Conservation (phyloP, 2,888 invertebrate genomes). For the Chromoteleia sp. region DNA sequence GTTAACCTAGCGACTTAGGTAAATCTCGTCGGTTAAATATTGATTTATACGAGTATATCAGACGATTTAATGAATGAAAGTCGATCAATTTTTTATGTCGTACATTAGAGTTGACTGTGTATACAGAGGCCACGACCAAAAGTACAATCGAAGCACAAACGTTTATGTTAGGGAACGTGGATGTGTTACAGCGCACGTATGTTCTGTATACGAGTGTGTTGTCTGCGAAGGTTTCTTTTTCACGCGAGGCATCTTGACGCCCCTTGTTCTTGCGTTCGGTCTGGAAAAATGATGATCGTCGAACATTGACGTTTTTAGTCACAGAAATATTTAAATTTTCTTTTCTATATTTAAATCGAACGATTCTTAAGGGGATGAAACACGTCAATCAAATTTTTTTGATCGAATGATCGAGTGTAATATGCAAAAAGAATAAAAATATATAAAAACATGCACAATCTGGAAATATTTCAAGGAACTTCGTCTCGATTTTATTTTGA, state of each 20-base stretch:
- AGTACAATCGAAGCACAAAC: background rate
- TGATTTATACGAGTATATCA: slow-evolving; percentile 1
- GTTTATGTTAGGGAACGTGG: background rate
- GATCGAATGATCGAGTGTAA: too few relatives aligned
- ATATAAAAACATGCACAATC: too few relatives aligned
- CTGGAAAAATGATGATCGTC: slow-evolving; percentile 9
- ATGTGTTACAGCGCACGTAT: background rate
- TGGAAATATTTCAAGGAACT: too few relatives aligned
- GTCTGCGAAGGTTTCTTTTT: slow-evolving; percentile 3
- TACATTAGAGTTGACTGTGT: slow-evolving; percentile 3
- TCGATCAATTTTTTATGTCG: slow-evolving; percentile 5
- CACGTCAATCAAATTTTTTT: too few relatives aligned
- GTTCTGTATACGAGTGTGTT: background rate
- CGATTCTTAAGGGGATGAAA: background rate
- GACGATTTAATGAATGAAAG: slow-evolving; percentile 4
- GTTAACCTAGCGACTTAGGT: too few relatives aligned
- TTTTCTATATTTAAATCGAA: slow-evolving; percentile 11
- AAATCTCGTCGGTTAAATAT: slow-evolving; percentile 9
- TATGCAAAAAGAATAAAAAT: too few relatives aligned
- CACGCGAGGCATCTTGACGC: slow-evolving; percentile 1
- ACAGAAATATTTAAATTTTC: slow-evolving; percentile 1
- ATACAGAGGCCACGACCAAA: background rate
- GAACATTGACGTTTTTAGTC: slow-evolving; percentile 3
- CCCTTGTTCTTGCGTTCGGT: slow-evolving; percentile 3
- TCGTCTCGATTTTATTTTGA: too few relatives aligned